Conservation (phyloP, 2,888 invertebrate species). For the Cyaniris semiargus region DNA sequence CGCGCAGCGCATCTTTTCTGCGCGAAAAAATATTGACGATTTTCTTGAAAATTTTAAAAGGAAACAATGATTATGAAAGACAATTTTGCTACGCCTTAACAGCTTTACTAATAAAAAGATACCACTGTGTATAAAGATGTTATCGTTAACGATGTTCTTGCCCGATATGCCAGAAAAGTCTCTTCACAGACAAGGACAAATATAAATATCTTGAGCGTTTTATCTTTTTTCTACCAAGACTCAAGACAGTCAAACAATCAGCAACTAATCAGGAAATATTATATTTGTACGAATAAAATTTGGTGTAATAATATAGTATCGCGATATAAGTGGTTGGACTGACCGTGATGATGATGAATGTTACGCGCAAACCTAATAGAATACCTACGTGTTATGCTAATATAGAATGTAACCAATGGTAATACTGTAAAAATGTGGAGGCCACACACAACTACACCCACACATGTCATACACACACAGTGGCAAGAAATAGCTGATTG, state of each 20-base stretch:
- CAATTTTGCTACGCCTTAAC: not conserved
- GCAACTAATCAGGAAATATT: too few relatives aligned
- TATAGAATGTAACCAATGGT: slow-evolving; percentile 33
- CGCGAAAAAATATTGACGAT: not conserved
- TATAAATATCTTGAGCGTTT: too few relatives aligned
- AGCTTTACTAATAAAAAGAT: not conserved
- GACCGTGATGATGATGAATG: not conserved
- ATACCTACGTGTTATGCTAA: slow-evolving; percentile 30
- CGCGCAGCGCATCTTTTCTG: slow-evolving; percentile 41
- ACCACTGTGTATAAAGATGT: not conserved
- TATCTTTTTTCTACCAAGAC: too few relatives aligned
- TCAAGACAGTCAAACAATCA: too few relatives aligned
- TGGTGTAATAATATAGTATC: not conserved
- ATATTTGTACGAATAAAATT: too few relatives aligned
- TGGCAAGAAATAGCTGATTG: slow-evolving; percentile 50
- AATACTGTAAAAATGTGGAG: slow-evolving; percentile 34
- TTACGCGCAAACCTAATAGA: not conserved
- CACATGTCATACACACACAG: slow-evolving; percentile 50
- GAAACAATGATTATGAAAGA: not conserved
- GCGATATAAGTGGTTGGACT: not conserved
- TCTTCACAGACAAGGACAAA: too few relatives aligned
- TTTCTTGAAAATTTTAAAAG: not conserved
- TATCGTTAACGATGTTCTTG: not conserved
- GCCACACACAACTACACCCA: slow-evolving; percentile 40
- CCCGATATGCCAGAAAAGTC: too few relatives aligned